Evolutionary conservation across 1,140 invertebrate species (phyloP).

Genomic region (Tenebrio molitor): DNA sequence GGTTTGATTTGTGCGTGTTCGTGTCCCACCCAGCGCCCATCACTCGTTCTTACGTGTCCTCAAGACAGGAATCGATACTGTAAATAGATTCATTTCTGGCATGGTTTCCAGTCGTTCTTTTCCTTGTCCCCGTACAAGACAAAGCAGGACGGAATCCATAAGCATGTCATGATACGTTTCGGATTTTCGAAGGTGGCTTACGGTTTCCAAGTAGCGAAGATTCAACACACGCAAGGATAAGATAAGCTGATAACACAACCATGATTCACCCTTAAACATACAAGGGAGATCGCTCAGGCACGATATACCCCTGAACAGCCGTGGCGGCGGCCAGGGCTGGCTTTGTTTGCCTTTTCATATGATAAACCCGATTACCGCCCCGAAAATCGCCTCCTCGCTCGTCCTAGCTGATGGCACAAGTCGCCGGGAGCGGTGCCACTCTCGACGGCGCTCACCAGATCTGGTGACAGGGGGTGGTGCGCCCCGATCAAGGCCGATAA

Average conservation of each 20-base stretch:
- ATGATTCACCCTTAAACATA: constrained; percentile 56
- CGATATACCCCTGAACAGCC: constrained; percentile 42
- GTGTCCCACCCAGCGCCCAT: constrained; percentile 2
- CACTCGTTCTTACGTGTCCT: not conserved
- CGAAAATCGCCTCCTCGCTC: no score
- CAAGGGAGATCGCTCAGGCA: constrained; percentile 51
- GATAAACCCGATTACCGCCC: no score
- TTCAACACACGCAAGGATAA: constrained; percentile 55
- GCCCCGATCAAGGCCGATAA: constrained; percentile 21
- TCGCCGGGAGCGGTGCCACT: no score
- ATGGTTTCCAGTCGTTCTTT: constrained; percentile 6
- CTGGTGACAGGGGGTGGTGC: no score
- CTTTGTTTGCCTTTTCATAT: not conserved
- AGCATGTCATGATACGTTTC: constrained; percentile 43
- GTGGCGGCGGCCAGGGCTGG: not conserved
- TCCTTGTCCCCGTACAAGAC: constrained; percentile 2
- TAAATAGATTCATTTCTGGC: constrained; percentile 29
- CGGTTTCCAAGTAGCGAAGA: constrained; percentile 47
- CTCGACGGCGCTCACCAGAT: no score
- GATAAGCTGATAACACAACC: constrained; percentile 55
- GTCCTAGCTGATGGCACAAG: no score
- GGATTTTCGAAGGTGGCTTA: constrained; percentile 50
- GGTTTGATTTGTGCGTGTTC: constrained; percentile 21
- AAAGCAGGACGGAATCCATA: constrained; percentile 20
- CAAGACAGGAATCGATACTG: constrained; percentile 22